Base-by-base conservation (phyloP, 2,113 vertebrate species). In the Hypomesus transpacificus region DNA sequence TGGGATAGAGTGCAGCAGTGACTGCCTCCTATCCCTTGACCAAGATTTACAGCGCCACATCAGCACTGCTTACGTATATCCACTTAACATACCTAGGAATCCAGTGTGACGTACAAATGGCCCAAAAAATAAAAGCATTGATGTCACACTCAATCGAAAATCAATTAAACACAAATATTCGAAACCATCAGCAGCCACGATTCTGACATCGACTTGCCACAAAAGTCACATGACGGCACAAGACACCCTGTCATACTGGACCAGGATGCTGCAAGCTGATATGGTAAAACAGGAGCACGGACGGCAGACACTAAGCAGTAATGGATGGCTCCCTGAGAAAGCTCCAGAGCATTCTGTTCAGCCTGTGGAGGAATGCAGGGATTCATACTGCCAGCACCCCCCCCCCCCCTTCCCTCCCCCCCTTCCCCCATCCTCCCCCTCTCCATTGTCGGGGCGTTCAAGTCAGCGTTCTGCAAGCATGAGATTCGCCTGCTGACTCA, bases 1-100 rank as follows among this genome's bases (percentile, higher is more conserved):
- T 9, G 69, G 21, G 58, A 14, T 46, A 1, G 68, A 2, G 24
- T 26, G 4, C 21, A 21, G 31, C 21, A 46, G 39, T 46, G 39
- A 46, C 39, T 46, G 39, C 39, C 50, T 18, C 4, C 70, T 65
- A 26, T 3, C 54, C 50, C 58, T 63, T 24, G 24, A 61, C 1
- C 21, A 22, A 74, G 59, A 79, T 73, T 78, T 73, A 77, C 69
- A 11, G 71, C 75, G 3, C 70, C 66, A 17, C 39, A 46, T 46
- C 39, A 9, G 39, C 39, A 46, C 9, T 46, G 16, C 14, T 14
- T 63, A 53, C 58, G 22, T 66, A 17, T 56, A 53, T 65, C 64
- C 56, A 71, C 80, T 82, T 73, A 85, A 58, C 80, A 68, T 39
- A 63, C 63, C 18, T 7, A 21, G 56, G 18, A 20, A 58, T n/a